Evolutionary conservation across 92 coral and sea anemone genomes (phyloP), one percentile per base, ranked within the genome.

Genomic region (Siderastrea siderea): DNA sequence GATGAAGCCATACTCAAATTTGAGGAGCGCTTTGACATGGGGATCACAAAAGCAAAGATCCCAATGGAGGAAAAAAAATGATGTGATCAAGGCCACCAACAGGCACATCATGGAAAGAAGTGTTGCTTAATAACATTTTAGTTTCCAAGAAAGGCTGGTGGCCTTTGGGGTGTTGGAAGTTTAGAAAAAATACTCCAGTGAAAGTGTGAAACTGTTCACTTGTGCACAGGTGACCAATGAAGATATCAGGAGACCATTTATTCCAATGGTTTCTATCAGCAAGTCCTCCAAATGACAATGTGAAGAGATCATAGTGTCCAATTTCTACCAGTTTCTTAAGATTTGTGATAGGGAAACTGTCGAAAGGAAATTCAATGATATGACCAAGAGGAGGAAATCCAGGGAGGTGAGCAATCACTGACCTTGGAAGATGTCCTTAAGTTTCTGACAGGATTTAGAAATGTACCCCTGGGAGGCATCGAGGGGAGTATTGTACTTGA

Each of bases 11-110:
- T 88, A 2, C 1, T 49, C 14, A 65, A 67, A 16, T 88, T 88
- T 75, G 88, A 88, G 3, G 88, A 88, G 76, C 84, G 88, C 16
- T 88, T 88, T 51, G 88, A 88, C 77, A 88, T 88, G 87, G 92
- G 88, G 17, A 82, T 88, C 5, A 88, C 64, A 49, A 88, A 88
- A 46, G 88, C 92, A 63, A 63, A 5, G 10, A 82, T 74, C 69
- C 76, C 88, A 48, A 47, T 82, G 8, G 43, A 74, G 15, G 88
- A 88, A 67, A 88, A 83, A 75, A 57, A 61, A n/a, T 46, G 87
- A 63, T 5, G 54, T 82, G 13, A 62, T 88, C 51, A 65, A n/a
- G 50, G 82, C 88, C 47, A 60, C 77, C 47, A 62, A 49, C 63
- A 82, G 83, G 71, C 92, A 88, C 65, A 66, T 87, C 1, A 64